A percentile compares a stretch with the other conserved stretches of the same genome.
Conservation (phyloP, 2,888 invertebrate species). For the Ochropleura leucogaster region DNA sequence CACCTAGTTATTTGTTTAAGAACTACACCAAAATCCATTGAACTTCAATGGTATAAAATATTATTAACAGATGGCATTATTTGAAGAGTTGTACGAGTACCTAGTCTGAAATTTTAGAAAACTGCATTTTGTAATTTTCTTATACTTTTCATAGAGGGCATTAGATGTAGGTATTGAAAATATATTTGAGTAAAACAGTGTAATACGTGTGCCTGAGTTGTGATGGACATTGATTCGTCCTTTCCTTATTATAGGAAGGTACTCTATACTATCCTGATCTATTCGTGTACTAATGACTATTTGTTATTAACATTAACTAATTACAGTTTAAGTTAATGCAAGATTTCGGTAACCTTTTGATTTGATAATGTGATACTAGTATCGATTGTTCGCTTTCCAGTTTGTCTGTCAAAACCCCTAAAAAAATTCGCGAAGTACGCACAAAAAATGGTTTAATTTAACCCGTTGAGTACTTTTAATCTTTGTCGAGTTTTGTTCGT, state of each 20-base stretch:
- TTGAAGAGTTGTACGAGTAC: too few relatives aligned
- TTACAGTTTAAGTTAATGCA: neutral
- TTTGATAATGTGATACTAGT: neutral
- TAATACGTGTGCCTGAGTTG: too few relatives aligned
- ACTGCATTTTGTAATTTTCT: neutral
- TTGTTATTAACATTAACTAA: neutral
- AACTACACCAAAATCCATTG: rapidly evolving
- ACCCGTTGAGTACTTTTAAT: neutral
- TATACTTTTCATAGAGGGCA: constrained; percentile 32
- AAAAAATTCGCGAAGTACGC: neutral
- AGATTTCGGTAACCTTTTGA: neutral
- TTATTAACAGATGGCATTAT: constrained; percentile 30
- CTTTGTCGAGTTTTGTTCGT: neutral
- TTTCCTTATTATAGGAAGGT: too few relatives aligned
- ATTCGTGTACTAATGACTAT: neutral
- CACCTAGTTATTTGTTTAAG: neutral
- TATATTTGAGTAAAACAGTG: neutral
- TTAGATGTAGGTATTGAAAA: constrained; percentile 7
- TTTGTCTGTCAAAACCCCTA: neutral
- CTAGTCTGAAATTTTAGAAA: neutral
- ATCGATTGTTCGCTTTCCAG: neutral
- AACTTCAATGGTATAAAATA: too few relatives aligned
- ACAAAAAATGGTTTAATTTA: neutral
- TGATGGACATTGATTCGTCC: neutral
- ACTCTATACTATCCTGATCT: neutral